Conservation (phyloP, 2,888 invertebrate species). For the Acrobeloides nanus region DNA sequence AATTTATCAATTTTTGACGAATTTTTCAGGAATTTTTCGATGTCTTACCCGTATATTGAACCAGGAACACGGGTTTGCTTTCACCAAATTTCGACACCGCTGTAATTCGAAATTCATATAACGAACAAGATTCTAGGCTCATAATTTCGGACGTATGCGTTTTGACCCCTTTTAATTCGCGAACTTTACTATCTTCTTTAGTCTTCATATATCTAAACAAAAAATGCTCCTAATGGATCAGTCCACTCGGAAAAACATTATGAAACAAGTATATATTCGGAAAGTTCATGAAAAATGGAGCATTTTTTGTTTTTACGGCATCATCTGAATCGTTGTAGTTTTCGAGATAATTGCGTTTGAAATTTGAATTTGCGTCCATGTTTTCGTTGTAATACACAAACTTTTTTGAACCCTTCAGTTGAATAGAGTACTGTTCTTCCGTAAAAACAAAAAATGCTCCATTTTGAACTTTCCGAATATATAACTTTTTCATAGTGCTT, state of each 20-base stretch:
- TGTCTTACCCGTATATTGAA: conserved; percentile 47
- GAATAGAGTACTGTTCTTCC: too few species aligned
- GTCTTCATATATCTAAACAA: conserved; percentile 21
- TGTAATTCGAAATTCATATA: conserved; percentile 50
- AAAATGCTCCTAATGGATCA: neutral
- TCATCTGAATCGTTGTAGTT: too few species aligned
- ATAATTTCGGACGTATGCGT: conserved; percentile 46
- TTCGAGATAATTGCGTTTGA: too few species aligned
- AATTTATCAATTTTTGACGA: too few species aligned
- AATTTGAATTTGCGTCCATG: neutral
- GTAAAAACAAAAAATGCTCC: too few species aligned
- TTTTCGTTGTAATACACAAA: conserved; percentile 4
- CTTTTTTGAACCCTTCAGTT: neutral
- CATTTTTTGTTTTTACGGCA: too few species aligned
- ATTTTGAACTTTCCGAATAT: too few species aligned
- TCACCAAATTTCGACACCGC: conserved; percentile 50
- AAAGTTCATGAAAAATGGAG: too few species aligned
- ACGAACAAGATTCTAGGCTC: conserved; percentile 48
- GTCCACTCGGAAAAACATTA: too few species aligned
- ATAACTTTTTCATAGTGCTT: neutral
- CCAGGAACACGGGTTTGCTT: conserved; percentile 47
- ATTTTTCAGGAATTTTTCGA: too few species aligned
- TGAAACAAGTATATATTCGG: too few species aligned
- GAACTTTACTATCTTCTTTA: conserved; percentile 34
- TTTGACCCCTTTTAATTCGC: conserved; percentile 37